Conservation (phyloP, 2,888 invertebrate species). For the Nomada ferruginata region DNA sequence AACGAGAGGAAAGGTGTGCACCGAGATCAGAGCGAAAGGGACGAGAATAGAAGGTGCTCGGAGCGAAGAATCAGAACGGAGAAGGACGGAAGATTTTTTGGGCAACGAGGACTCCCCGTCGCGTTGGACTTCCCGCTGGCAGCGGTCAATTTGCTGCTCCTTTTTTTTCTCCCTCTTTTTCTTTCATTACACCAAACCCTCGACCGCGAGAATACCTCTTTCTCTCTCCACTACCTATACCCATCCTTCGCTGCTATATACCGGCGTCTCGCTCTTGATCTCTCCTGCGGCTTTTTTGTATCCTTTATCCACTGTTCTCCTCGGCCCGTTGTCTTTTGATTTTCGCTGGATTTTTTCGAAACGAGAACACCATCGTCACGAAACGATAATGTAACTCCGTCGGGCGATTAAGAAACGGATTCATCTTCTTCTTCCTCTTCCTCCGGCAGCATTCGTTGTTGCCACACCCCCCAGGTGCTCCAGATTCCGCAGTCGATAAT, state of each 20-base stretch:
- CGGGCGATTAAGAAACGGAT: constrained; percentile 23
- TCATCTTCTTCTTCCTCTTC: neutral
- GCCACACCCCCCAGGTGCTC: constrained; percentile 29
- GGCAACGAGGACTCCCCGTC: constrained; percentile 79
- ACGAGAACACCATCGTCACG: constrained; percentile 34
- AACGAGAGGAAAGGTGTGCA: constrained; percentile 64
- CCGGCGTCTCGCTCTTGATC: neutral
- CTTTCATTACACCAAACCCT: constrained; percentile 71
- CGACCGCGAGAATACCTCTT: constrained; percentile 57
- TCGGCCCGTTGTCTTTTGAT: constrained; percentile 28
- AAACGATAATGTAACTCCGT: constrained; percentile 13
- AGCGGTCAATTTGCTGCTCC: constrained; percentile 78
- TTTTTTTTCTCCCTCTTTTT: constrained; percentile 72
- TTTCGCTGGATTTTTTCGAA: constrained; percentile 53
- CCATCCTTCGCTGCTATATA: too few species aligned
- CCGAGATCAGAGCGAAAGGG: constrained; percentile 40
- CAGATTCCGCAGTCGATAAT: constrained; percentile 50
- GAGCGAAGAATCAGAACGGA: constrained; percentile 60
- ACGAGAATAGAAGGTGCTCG: constrained; percentile 55
- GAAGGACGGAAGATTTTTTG: constrained; percentile 78
- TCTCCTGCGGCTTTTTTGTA: constrained; percentile 1
- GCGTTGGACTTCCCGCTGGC: constrained; percentile 79
- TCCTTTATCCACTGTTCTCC: neutral
- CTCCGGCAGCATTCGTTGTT: constrained; percentile 2
- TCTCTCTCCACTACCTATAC: constrained; percentile 7